Base-by-base conservation (phyloP, 2,113 vertebrate genomes). In the Datnioides undecimradiatus region DNA sequence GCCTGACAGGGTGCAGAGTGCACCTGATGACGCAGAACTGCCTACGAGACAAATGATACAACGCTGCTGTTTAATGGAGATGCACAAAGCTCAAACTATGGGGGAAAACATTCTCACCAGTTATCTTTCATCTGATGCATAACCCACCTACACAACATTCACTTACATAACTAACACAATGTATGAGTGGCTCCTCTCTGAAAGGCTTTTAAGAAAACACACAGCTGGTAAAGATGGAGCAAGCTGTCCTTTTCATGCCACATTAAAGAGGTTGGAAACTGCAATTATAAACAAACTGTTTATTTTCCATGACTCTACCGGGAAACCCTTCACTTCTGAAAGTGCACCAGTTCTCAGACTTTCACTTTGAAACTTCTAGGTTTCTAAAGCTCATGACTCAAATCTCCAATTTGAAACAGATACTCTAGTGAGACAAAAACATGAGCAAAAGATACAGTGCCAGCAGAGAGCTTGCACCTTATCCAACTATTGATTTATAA, bases 121-220 rank as follows among this genome's bases (percentile, higher is more conserved):
- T 57, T 27, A 64, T 19, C 29, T 25, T 16, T 58, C 34, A 46
- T 82, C 45, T 51, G 76, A 76, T 29, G 60, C 76, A 68, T 17
- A 34, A 25, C 19, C 36, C 73, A 3, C 86, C 86, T 58, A 78
- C 82, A 57, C 70, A 63, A 12, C 43, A 51, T 59, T 25, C 46
- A 74, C 64, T 81, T 67, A 40, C 48, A 58, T 75, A 72, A 78
- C 58, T 87, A 71, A 49, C 33, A 12, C 43, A 80, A 40, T 29
- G 49, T 45, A 63, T 45, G 16, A 55, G 52, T 40, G 6, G 10
- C 9, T 68, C 38, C n/a, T 38, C 16, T 63, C 33, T 49, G n/a
- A 40, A 25, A 63, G 4, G 41, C 27, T 25, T 21, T 23, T 66
- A 67, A 57, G 6, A 49, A 46, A 51, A 2, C 31, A 55, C 19